Base-by-base conservation (phyloP, 2,113 vertebrate species). In the Poeciliopsis prolifica region DNA sequence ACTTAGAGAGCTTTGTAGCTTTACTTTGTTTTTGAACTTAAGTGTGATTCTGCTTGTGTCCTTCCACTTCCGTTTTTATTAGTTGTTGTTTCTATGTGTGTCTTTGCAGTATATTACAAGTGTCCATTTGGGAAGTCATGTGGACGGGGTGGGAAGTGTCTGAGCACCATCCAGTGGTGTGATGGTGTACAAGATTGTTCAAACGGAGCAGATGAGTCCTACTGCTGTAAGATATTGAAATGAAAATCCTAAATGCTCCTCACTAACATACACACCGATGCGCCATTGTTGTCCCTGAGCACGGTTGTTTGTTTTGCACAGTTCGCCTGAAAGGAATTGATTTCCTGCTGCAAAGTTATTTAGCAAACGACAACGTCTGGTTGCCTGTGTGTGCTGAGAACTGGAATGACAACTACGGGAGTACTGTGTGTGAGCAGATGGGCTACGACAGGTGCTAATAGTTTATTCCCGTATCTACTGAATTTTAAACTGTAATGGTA, bases 331-430 rank as follows among this genome's bases (percentile, higher is more conserved):
- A 78, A 0, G 93, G 91, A 6, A 61, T 40, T 4, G 69, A 85
- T 72, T 92, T 70, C 68, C 10, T 91, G 5, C 87, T 95, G 76
- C 61, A 94, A 79, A 84, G 78, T 64, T 94, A 85, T 75, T 91
- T 86, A 1, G 15, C 82, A 14, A 17, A 61, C n/a, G 82, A 35
- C n/a, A n/a, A 72, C 7, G 65, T 3, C 1, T 95, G 94, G 94
- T 62, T 88, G 74, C 82, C 84, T 0, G 89, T 95, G 61, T 95
- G 94, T 66, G 81, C 88, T 1, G 86, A 93, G 0, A 35, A 74
- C 54, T 95, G 93, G 93, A 14, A 82, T 26, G 0, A 90, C 66
- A 48, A 48, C 61, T 71, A 82, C 3, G 91, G 86, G 14, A 86
- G 22, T 33, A 54, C 64, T 10, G 79, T 77, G 1, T 95, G 94